Percentiles rank a stretch among this genome's conserved stretches.
phyloP scores from a whole-genome alignment of 1,140 invertebrate genomes.

The Neodiprion fabricii region DNA sequence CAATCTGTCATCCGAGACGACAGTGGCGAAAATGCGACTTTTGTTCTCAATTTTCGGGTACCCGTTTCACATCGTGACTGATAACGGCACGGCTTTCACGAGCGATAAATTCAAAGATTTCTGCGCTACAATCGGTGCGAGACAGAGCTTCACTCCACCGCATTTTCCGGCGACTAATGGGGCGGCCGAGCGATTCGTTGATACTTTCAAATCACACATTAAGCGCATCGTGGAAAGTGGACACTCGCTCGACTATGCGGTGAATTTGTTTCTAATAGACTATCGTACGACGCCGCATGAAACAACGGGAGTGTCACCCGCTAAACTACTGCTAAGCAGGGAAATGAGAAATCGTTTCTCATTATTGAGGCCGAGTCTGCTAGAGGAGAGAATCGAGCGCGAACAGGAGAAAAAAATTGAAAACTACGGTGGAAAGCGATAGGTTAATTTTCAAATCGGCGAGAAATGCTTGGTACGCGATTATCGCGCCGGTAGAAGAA shows the following conservation, averaged over 20 bases:
- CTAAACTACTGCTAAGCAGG: slow-evolving; percentile 43
- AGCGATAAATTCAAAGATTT: slow-evolving; percentile 30
- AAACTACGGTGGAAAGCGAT: too few species aligned
- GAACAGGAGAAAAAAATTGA: too few species aligned
- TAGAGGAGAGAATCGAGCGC: too few species aligned
- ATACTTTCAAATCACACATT: slow-evolving; percentile 48
- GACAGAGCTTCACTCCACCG: slow-evolving; percentile 29
- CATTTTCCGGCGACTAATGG: slow-evolving; percentile 45
- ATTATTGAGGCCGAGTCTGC: background rate
- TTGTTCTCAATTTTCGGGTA: slow-evolving; percentile 38
- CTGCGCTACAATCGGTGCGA: slow-evolving; percentile 28
- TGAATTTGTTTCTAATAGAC: slow-evolving; percentile 12
- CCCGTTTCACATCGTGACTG: slow-evolving; percentile 30
- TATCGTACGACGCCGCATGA: slow-evolving; percentile 15
- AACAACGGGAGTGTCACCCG: slow-evolving; percentile 42
- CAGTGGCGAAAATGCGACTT: slow-evolving; percentile 28
- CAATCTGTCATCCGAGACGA: slow-evolving; percentile 24
- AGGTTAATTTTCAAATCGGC: too few species aligned
- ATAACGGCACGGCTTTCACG: slow-evolving; percentile 41
- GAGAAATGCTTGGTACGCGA: too few species aligned
- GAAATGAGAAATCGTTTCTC: slow-evolving; percentile 37
- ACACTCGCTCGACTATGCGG: slow-evolving; percentile 6
- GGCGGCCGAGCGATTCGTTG: slow-evolving; percentile 48
- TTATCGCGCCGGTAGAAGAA: too few species aligned
- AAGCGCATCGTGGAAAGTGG: slow-evolving; percentile 34